Base-by-base conservation (phyloP, 2,888 invertebrate species). In the Reticulitermes lucifugus region DNA sequence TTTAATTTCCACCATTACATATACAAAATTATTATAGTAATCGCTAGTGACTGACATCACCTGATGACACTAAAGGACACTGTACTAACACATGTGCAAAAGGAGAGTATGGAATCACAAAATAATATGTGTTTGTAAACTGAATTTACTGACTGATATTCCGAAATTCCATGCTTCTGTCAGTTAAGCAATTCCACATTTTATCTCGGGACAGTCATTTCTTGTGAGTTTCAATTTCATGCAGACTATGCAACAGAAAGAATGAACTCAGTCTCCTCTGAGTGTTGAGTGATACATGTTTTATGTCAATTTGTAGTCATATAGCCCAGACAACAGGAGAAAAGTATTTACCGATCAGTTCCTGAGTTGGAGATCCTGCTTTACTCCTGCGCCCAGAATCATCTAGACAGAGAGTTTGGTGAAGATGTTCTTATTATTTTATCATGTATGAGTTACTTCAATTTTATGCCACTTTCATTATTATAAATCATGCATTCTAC, bases 331-430 rank as follows among this genome's bases (percentile, higher is more conserved):
- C 79, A 83, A 83, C 83, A 84, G 43, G 51, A n/a, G 25, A n/a
- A 25, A 65, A 51, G 80, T 86, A 86, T 89, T 90, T 90, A 90
- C 90, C 90, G 88, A 89, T 89, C 87, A 88, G 88, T 88, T 90
- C 89, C 86, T 89, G 89, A 82, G 88, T 88, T 86, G 90, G 89
- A 85, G 89, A 89, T 88, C 88, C 89, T 87, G 90, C 89, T 89
- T 90, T 90, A 88, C 90, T 89, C 88, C 90, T 89, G 84, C 90
- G 89, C 86, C 89, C 89, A 87, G 89, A 89, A 89, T 90, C 90
- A 90, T 90, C 90, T 90, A 89, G 87, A 89, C 88, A 85, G 82
- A 86, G 80, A 86, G 84, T 83, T 83, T 70, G 59, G 79, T 41
- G 70, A 85, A 85, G 59, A 82, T 82, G 22, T 59, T 12, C 73